These are phyloP conservation scores for Pituophis catenifer DNA, from an alignment of 2,113 vertebrate species.

Conservation along the genomic window DNA sequence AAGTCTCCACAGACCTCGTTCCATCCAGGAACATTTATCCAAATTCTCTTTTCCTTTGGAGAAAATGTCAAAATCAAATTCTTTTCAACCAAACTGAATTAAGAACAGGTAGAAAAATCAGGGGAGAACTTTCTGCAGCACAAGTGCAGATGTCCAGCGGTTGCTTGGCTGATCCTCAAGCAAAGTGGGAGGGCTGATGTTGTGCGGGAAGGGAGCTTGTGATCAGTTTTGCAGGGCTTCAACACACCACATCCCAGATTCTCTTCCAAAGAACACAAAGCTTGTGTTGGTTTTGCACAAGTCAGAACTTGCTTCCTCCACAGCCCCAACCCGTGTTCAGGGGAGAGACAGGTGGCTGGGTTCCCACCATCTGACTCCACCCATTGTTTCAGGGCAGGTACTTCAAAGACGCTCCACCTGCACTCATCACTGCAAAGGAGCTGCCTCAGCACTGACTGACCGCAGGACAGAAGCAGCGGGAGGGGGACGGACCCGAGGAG, in stretches of 20 bases:
- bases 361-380: not conserved
- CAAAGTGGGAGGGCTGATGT: not conserved
- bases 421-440: not conserved
- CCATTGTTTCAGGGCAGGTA: not conserved
- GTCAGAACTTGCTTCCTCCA: not conserved
- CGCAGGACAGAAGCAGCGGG: not conserved
- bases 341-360: not conserved
- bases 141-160: not conserved
- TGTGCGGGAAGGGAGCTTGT: not conserved
- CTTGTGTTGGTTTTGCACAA: not conserved
- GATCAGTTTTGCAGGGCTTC: not conserved
- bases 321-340: not conserved
- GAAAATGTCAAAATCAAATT: not conserved
- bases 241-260: not conserved
- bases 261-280: not conserved
- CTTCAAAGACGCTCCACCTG: not conserved
- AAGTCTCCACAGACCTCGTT: not conserved
- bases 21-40: not conserved
- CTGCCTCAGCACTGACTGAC: not conserved
- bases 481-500: no score
- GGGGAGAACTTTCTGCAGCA: not conserved
- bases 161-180: not conserved
- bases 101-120: not conserved
- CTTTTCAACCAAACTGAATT: not conserved
- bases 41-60: not conserved